Conservation (phyloP, 2,113 vertebrate genomes). For the Aplodontia rufa region DNA sequence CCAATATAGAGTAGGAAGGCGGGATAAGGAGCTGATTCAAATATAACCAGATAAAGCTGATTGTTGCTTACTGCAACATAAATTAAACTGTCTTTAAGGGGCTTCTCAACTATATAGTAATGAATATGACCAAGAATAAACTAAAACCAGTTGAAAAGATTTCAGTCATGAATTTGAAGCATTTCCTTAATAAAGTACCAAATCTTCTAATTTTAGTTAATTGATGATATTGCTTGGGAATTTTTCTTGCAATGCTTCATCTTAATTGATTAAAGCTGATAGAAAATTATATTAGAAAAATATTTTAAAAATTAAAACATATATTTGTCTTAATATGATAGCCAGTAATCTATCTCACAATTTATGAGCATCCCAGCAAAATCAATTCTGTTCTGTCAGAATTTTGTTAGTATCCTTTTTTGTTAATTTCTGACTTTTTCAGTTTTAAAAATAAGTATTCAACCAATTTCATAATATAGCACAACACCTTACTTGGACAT, state of each 20-base stretch:
- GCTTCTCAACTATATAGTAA: neutral
- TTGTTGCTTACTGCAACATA: neutral
- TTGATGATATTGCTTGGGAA: neutral
- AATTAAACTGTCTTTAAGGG: neutral
- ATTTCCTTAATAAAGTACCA: neutral
- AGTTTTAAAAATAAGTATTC: neutral
- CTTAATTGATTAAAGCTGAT: neutral
- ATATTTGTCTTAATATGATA: neutral
- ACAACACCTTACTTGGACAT: neutral
- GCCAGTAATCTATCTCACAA: neutral
- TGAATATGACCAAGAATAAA: neutral
- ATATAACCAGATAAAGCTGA: neutral
- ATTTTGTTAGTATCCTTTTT: neutral
- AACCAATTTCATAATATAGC: neutral
- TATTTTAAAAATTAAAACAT: neutral
- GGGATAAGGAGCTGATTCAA: neutral
- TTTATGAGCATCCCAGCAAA: neutral
- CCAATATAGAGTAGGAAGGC: neutral
- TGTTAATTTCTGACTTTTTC: neutral
- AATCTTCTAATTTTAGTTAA: neutral
- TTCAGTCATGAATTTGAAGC: neutral
- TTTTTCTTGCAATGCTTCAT: neutral
- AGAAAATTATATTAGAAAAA: neutral
- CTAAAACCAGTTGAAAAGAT: neutral
- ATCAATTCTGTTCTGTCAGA: neutral